Percentiles rank a stretch among this genome's conserved stretches.
Conservation (phyloP, 2,888 invertebrate genomes). For the Colletes collaris region DNA sequence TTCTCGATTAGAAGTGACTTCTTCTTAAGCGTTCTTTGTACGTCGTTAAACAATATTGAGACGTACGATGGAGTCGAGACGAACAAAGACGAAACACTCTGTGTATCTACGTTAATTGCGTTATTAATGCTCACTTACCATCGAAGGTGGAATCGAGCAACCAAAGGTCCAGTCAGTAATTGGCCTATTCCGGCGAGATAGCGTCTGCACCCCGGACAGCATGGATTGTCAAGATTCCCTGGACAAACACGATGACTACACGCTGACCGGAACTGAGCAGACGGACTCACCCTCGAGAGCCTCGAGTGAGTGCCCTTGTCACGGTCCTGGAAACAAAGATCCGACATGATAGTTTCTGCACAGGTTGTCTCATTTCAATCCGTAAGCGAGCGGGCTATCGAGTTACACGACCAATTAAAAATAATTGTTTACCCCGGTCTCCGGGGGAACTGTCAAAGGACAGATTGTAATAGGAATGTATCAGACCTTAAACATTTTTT, state of each 20-base stretch:
- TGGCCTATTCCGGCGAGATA: constrained; percentile 94
- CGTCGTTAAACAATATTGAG: neutral
- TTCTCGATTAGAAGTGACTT: too few relatives aligned
- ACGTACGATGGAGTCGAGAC: constrained; percentile 13
- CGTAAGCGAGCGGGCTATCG: too few relatives aligned
- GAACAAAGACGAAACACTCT: constrained; percentile 6
- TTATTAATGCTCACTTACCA: neutral
- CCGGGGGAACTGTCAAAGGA: too few relatives aligned
- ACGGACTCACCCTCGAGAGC: constrained; percentile 85
- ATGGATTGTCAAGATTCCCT: constrained; percentile 82
- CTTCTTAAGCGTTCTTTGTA: too few relatives aligned
- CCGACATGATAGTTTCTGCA: neutral
- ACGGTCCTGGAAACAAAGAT: neutral
- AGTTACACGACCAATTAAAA: too few relatives aligned
- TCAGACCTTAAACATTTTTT: too few relatives aligned
- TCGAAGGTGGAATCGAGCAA: constrained; percentile 93
- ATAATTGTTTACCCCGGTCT: too few relatives aligned
- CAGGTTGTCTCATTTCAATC: neutral
- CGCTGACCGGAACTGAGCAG: constrained; percentile 83
- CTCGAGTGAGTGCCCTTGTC: constrained; percentile 83
- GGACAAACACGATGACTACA: constrained; percentile 86
- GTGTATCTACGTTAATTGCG: neutral
- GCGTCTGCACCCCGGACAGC: constrained; percentile 88
- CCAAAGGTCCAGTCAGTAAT: constrained; percentile 94
- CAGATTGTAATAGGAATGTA: too few relatives aligned